Conservation (phyloP, 2,113 vertebrate genomes). For the Anolis sagrei region DNA sequence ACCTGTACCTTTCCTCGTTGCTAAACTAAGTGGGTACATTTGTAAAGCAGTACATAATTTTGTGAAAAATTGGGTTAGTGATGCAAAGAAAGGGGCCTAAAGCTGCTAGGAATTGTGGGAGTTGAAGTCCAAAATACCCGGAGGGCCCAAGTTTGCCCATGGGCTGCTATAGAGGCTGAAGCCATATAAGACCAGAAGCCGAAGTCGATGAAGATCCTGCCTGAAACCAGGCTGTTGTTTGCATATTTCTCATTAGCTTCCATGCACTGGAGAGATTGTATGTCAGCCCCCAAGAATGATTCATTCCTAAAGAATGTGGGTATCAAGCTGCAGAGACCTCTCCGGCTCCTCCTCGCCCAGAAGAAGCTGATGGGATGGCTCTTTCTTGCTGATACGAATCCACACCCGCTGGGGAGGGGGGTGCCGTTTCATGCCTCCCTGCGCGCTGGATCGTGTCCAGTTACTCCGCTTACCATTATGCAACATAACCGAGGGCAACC, state of each 20-base stretch:
- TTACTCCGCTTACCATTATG: conserved; percentile 65
- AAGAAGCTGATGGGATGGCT: conserved; percentile 48
- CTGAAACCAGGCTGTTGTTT: conserved; percentile 6
- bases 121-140: too few relatives aligned
- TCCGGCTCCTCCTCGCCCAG: conserved; percentile 48
- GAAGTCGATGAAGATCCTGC: neutral
- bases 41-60: too few relatives aligned
- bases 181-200: neutral
- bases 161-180: neutral
- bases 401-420: conserved; percentile 58
- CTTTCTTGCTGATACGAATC: conserved; percentile 69
- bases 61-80: too few relatives aligned
- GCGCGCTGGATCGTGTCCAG: conserved; percentile 63
- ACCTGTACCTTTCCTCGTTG: too few relatives aligned
- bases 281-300: conserved; percentile 60
- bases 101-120: too few relatives aligned
- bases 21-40: too few relatives aligned
- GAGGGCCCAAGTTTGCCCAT: too few relatives aligned
- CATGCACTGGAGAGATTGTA: conserved; percentile 38
- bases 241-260: conserved; percentile 28
- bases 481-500: conserved; percentile 63
- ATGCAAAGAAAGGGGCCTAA: too few relatives aligned
- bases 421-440: conserved; percentile 65
- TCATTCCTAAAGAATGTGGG: conserved; percentile 62
- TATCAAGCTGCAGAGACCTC: conserved; percentile 60